A percentile compares a stretch with the other conserved stretches of the same genome.
Evolutionary conservation across 2,888 invertebrate genomes (phyloP).

Genomic region (Neoitamus cyanurus): DNA sequence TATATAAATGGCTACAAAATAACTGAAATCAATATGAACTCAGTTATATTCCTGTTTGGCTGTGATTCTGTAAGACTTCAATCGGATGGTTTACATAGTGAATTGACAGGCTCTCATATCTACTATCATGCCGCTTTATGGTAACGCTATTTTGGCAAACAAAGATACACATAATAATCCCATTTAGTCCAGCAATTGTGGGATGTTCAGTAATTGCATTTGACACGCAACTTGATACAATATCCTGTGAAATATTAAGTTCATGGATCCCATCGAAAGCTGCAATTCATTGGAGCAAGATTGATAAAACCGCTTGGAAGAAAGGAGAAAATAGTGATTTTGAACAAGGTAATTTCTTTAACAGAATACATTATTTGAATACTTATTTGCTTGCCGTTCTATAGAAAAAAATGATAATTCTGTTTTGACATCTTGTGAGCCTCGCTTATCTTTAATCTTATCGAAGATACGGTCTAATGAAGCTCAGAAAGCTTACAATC

Average conservation of each 20-base stretch:
- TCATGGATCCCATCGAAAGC: conserved; percentile 65
- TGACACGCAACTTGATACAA: conserved; percentile 67
- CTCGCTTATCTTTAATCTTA: conserved; percentile 52
- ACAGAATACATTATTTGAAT: neutral
- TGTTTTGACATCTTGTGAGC: conserved; percentile 37
- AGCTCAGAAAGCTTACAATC: conserved; percentile 51
- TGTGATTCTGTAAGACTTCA: conserved; percentile 69
- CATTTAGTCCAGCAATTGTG: conserved; percentile 67
- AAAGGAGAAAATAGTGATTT: conserved; percentile 59
- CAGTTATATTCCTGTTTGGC: conserved; percentile 75
- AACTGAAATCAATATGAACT: conserved; percentile 69
- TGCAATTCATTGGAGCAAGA: conserved; percentile 65
- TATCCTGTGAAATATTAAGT: conserved; percentile 68
- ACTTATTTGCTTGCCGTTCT: neutral
- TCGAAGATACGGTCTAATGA: conserved; percentile 50
- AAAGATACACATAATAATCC: neutral
- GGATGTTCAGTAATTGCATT: conserved; percentile 69
- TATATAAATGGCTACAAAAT: conserved; percentile 70
- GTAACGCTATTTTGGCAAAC: conserved; percentile 51
- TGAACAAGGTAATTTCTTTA: conserved; percentile 53
- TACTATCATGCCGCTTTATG: conserved; percentile 66
- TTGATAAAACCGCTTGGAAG: conserved; percentile 66
- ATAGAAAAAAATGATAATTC: neutral
- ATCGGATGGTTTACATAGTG: conserved; percentile 66
- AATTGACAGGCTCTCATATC: conserved; percentile 67